Conservation (phyloP, 2,113 vertebrate genomes). For the Orthonyx spaldingii region DNA sequence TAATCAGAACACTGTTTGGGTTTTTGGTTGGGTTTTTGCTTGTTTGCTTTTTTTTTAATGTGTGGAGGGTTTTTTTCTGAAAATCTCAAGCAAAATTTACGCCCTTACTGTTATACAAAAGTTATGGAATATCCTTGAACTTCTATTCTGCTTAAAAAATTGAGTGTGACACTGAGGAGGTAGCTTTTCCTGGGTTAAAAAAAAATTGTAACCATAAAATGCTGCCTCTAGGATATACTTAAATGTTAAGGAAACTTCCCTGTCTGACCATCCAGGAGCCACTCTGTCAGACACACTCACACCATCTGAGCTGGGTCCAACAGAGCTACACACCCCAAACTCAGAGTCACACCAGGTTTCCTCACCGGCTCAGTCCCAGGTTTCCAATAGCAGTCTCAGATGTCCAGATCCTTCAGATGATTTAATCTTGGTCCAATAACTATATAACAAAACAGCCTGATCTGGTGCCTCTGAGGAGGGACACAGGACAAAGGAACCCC, state of each 20-base stretch:
- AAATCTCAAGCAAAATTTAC: background rate
- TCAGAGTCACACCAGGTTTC: background rate
- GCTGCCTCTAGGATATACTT: background rate
- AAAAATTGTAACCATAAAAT: background rate
- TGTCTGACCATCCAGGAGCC: background rate
- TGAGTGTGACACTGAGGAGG: fast-evolving
- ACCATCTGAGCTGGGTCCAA: too few species aligned
- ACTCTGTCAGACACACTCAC: background rate
- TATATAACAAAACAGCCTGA: background rate
- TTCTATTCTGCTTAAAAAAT: background rate
- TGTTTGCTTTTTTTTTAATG: background rate
- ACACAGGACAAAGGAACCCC: background rate
- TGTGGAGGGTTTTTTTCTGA: background rate
- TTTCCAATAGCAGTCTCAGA: background rate
- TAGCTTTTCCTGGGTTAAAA: background rate
- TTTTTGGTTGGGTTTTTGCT: background rate
- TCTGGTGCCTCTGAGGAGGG: background rate
- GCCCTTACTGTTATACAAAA: background rate
- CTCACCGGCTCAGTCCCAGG: fast-evolving
- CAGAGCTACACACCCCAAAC: background rate
- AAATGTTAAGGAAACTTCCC: background rate
- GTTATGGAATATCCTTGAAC: background rate
- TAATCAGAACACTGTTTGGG: background rate
- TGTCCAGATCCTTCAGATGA: background rate
- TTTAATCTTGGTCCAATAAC: background rate